Base-by-base conservation (phyloP, 2,113 vertebrate species). In the rabbit (Oryctolagus cuniculus) region DNA sequence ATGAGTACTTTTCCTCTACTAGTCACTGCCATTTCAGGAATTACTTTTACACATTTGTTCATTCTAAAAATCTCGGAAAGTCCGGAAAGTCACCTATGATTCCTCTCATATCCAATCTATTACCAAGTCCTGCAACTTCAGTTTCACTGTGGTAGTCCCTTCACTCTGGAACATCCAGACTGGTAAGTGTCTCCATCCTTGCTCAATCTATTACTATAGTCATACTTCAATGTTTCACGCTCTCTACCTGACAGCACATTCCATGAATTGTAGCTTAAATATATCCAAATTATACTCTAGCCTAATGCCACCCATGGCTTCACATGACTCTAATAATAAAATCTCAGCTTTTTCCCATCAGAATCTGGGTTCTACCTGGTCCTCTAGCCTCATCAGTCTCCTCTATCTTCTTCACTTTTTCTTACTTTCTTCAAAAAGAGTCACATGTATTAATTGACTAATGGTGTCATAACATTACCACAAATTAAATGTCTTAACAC, bases 41-140 rank as follows among this genome's bases (percentile, higher is more conserved):
- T 77, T 80, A 63, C 3, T 6, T 1, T 69, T 80, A 66, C 7
- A 15, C 22, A 75, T 63, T 87, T 87, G 73, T 77, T 95, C 93
- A 22, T n/a, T 70, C 49, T 81, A 49, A 95, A 93, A 81, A 53
- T 91, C 66, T 88, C 64, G 92, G 49, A 81, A 58, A 69, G 16
- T 73, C 29, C 64, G 92, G 49, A 81, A 58, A 69, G 16, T 73
- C 29, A 88, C 67, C 34, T 73, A 63, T 81, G 12, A 78, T 93
- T 75, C 17, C 13, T 94, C 13, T 87, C 31, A 77, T 55, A 78
- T 24, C 15, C 9, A 81, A 24, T 83, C 51, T 10, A 13, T 85
- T 61, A 16, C 3, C 7, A 87, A 66, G 5, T 75, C 34, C 72
- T 75, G 2, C 22, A 12, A 79, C 58, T 92, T 84, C 51, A 53